Percentiles rank a stretch among this genome's conserved stretches.
phyloP scores from a whole-genome alignment of 2,113 vertebrate genomes.

The Puma concolor region DNA sequence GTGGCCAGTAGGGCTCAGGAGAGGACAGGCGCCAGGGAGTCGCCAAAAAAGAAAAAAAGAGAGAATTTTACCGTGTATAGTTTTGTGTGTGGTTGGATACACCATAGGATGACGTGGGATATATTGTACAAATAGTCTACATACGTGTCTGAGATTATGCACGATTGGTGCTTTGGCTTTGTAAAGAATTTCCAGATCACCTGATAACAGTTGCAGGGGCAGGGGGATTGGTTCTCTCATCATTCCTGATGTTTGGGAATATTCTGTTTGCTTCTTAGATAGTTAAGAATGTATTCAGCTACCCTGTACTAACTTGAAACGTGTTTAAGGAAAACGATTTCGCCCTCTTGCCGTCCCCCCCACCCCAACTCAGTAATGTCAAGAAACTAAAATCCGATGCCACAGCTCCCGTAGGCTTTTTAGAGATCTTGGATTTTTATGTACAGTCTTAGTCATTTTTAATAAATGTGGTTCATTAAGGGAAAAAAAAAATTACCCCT shows the following conservation, averaged over 20 bases:
- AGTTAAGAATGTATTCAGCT: constrained; percentile 81
- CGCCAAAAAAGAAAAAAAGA: background rate
- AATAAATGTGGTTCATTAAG: constrained; percentile 87
- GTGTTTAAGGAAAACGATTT: constrained; percentile 69
- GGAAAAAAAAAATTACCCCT: background rate
- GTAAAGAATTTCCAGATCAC: constrained; percentile 69
- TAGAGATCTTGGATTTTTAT: constrained; percentile 79
- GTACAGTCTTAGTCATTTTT: constrained; percentile 87
- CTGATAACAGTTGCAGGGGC: constrained; percentile 26
- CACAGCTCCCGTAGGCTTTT: constrained; percentile 67
- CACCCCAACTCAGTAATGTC: constrained; percentile 61
- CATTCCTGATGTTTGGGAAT: constrained; percentile 27
- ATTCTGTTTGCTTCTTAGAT: constrained; percentile 81
- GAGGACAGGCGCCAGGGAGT: background rate
- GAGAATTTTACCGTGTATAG: constrained; percentile 82
- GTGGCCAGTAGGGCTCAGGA: background rate
- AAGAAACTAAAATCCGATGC: constrained; percentile 61
- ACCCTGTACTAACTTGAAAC: constrained; percentile 80
- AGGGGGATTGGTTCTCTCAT: background rate
- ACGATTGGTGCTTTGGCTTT: constrained; percentile 80
- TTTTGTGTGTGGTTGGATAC: constrained; percentile 88
- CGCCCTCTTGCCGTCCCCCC: background rate
- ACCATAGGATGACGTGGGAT: constrained; percentile 96
- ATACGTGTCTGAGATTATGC: constrained; percentile 75
- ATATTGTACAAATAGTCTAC: constrained; percentile 92